Evolutionary conservation across 2,113 vertebrate genomes (phyloP), one percentile per base, ranked within the genome.

Genomic region (Mandrillus leucophaeus): DNA sequence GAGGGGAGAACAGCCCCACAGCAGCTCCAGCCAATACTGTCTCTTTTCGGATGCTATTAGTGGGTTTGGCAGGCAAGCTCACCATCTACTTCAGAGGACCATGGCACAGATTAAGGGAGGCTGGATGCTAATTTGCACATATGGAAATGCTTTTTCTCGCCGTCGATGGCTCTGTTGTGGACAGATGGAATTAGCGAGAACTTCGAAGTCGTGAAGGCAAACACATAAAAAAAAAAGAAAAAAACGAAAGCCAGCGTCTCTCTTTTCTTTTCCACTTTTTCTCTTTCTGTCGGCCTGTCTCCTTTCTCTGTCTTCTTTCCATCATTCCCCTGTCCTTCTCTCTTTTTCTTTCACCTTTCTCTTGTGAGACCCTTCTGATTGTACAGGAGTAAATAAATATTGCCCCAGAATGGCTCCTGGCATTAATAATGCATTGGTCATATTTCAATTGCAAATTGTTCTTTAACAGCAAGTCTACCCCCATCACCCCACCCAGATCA

Each of bases 141-240:
- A 99, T 99, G 99, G 99, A 99, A 99, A 99, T 99, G 99, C 99
- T 99, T 99, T 99, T 99, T 99, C 99, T 98, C 99, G 97, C 99
- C 98, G 98, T 99, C 97, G 96, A 99, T 99, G 99, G 99, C 99
- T 99, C 99, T 99, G 99, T 99, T 99, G 99, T 99, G 99, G 99
- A 99, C 99, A 99, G 99, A 99, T 99, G 99, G 99, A 99, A 99
- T 99, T 99, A 99, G 99, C 98, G 98, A 99, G 99, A 98, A 98
- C 99, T 99, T 99, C 99, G 98, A 99, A 99, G 99, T 99, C 99
- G 99, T 99, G 99, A 99, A 99, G 99, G 99, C 99, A 99, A 99
- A 99, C 99, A 99, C 99, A 99, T 99, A 97, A 98, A 98, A 98
- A 99, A 97, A 96, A 88, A 90, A 89, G 96, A 92, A 97, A 95